Percentiles rank a stretch among this genome's conserved stretches.
Conservation (phyloP, 2,888 invertebrate species). For the Kuschelorhynchus macadamiae region DNA sequence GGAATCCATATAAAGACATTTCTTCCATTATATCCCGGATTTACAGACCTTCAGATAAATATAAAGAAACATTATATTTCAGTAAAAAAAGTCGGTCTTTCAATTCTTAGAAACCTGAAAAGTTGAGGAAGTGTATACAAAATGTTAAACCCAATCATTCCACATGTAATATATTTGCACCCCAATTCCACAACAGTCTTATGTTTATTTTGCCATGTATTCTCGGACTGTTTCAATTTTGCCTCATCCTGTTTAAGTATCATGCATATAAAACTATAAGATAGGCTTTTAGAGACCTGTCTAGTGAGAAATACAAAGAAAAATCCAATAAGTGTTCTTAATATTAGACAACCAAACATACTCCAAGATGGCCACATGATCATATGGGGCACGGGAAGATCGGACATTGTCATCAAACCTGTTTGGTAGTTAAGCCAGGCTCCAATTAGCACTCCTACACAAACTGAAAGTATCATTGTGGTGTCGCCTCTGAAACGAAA, state of each 20-base stretch:
- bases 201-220: slow-evolving; percentile 78
- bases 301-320: slow-evolving; percentile 80
- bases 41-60: too few relatives aligned
- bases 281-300: slow-evolving; percentile 77
- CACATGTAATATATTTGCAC: slow-evolving; percentile 87
- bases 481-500: slow-evolving; percentile 91
- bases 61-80: slow-evolving; percentile 80
- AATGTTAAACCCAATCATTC: slow-evolving; percentile 84
- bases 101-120: slow-evolving; percentile 82
- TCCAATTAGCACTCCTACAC: slow-evolving; percentile 83
- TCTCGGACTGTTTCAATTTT: slow-evolving; percentile 76
- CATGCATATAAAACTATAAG: slow-evolving; percentile 80
- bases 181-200: slow-evolving; percentile 85
- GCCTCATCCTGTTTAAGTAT: slow-evolving; percentile 78
- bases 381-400: slow-evolving; percentile 76
- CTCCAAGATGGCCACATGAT: slow-evolving; percentile 85
- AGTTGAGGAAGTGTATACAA: slow-evolving; percentile 83
- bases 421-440: slow-evolving; percentile 89
- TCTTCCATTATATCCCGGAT: too few relatives aligned
- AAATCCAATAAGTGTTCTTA: slow-evolving; percentile 84
- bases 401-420: slow-evolving; percentile 76
- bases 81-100: slow-evolving; percentile 87
- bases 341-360: slow-evolving; percentile 77
- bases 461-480: slow-evolving; percentile 87
- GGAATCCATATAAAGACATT: too few relatives aligned